Percentiles rank a stretch among this genome's conserved stretches.
Conservation (phyloP, 2,113 vertebrate species). For the Corapipo altera region DNA sequence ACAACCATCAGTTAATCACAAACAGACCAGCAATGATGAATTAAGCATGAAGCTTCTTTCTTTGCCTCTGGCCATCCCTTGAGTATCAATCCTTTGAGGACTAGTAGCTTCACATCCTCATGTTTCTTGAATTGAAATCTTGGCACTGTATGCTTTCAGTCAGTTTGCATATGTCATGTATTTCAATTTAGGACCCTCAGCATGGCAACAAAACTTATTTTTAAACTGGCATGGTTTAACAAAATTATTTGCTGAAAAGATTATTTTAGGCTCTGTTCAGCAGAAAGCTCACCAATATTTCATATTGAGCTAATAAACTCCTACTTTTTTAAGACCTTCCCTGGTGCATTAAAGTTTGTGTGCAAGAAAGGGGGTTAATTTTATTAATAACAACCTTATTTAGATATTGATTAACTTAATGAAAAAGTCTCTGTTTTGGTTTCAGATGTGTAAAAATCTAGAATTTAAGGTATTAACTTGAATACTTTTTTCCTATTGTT, state of each 20-base stretch:
- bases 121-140: neutral
- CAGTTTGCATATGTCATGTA: neutral
- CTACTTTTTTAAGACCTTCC: neutral
- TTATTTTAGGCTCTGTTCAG: neutral
- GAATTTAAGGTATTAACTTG: neutral
- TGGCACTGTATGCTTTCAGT: neutral
- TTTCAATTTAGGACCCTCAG: neutral
- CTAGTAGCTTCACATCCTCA: neutral
- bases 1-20: neutral
- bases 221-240: neutral
- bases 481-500: neutral
- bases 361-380: neutral
- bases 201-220: neutral
- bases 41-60: neutral
- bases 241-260: neutral
- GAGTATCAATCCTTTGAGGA: neutral
- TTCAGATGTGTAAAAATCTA: neutral
- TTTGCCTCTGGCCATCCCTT: constrained; percentile 1
- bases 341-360: neutral
- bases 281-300: neutral
- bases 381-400: neutral
- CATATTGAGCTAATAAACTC: neutral
- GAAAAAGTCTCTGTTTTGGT: neutral
- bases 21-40: neutral
- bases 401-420: neutral